Base-by-base conservation (phyloP, 2,797 vertebrate genomes). In the Chaenodraco wilsoni region DNA sequence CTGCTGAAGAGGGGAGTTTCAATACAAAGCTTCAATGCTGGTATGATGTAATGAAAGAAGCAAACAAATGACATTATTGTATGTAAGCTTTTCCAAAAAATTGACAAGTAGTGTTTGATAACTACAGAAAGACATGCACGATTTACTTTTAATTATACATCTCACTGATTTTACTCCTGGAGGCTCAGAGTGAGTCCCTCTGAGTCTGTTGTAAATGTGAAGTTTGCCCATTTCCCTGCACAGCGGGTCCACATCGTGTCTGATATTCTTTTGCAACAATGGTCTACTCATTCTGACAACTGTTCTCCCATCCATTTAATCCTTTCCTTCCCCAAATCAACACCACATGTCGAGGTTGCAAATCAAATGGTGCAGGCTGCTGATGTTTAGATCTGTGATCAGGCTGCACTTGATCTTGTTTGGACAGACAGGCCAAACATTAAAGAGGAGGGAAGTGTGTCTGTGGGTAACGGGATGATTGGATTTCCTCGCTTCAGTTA, bases 301-400 rank as follows among this genome's bases (percentile, higher is more conserved):
- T 56, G 48, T 65, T 84, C 16, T 67, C 72, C 65, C 61, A 69
- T 57, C 73, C 43, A 59, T 16, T 76, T 64, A 58, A 55, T 64
- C 41, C 54, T 0, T 51, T 71, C 67, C 74, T 72, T 43, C 27
- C n/a, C 19, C 56, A 84, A 85, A 86, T 87, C 50, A 78, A 62
- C 74, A 74, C 75, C 78, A 86, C 66, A 82, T 83, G 87, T 52
- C 5, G 16, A 65, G 16, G 58, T 17, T 72, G 58, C 54, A 50
- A 80, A 80, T 75, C 56, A 79, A 61, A 61, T 55, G 61, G 80
- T 69, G 2, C 41, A 67, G 44, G 17, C 74, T 70, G 84, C 81
- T 81, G 81, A 79, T 76, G 85, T 73, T 83, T 68, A 52, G 37
- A 46, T 74, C 56, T 70, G 21, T 45, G 76, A 79, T 84, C 76